phyloP scores from a whole-genome alignment of 2,113 vertebrate species.

The Ellobius talpinus region DNA sequence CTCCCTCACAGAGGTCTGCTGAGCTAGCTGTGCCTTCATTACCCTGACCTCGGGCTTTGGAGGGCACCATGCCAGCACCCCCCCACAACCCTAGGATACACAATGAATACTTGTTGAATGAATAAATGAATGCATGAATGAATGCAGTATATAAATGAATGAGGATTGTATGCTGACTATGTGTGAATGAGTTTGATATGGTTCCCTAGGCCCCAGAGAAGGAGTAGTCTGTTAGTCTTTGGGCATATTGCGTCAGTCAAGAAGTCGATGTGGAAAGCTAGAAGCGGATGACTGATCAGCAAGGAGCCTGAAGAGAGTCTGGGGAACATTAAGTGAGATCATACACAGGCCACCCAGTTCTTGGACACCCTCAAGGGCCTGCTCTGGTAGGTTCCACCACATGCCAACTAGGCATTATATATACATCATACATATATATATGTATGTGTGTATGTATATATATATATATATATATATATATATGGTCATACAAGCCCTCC shows the following conservation, averaged over 20 bases:
- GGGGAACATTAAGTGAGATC: not conserved
- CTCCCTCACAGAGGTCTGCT: not conserved
- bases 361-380: not conserved
- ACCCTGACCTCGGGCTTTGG: not conserved
- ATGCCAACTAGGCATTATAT: rapidly evolving
- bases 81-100: not conserved
- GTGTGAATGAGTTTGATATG: not conserved
- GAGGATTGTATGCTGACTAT: not conserved
- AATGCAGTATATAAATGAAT: not conserved
- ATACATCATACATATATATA: not conserved
- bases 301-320: not conserved
- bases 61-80: not conserved
- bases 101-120: not conserved
- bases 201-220: not conserved
- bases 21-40: not conserved
- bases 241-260: conserved; percentile 44
- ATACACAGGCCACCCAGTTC: not conserved
- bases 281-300: not conserved
- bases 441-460: too few relatives aligned
- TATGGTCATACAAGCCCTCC: not conserved
- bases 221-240: not conserved
- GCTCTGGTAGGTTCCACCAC: not conserved
- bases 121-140: not conserved
- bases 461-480: too few relatives aligned
- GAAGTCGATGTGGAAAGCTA: not conserved